These are phyloP conservation scores for Poecilia latipinna DNA, from an alignment of 2,113 vertebrate genomes.

Conservation along the genomic window DNA sequence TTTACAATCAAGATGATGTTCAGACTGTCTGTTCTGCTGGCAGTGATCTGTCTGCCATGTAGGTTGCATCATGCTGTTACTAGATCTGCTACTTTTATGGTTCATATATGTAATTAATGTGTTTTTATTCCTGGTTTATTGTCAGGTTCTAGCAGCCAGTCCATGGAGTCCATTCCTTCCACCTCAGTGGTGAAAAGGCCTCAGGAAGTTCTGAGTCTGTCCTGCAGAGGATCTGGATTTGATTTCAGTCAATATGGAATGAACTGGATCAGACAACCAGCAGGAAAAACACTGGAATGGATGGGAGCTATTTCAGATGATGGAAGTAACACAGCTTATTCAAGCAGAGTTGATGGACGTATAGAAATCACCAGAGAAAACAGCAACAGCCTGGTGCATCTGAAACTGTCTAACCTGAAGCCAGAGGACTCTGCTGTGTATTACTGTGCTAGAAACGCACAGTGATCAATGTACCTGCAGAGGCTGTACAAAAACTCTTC, in stretches of 20 bases:
- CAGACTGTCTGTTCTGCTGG: conserved; percentile 26
- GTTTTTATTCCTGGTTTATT: not conserved
- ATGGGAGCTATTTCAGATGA: conserved; percentile 28
- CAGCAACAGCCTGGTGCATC: conserved; percentile 31
- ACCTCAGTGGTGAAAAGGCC: conserved; percentile 38
- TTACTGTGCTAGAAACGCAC: conserved; percentile 20
- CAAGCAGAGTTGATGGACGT: conserved; percentile 24
- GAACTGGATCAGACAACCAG: conserved; percentile 51
- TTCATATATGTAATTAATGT: too few relatives aligned
- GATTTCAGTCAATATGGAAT: conserved; percentile 17
- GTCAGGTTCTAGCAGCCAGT: conserved; percentile 44
- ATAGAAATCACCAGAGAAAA: conserved; percentile 40
- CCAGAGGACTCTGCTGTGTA: conserved; percentile 8
- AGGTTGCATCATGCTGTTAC: not conserved
- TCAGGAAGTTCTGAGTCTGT: conserved; percentile 51
- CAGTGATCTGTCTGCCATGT: conserved; percentile 30
- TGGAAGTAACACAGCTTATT: conserved; percentile 20
- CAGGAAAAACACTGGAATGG: conserved; percentile 53
- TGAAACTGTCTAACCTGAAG: conserved; percentile 39
- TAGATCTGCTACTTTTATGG: too few relatives aligned
- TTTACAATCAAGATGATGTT: conserved; percentile 19
- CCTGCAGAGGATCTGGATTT: conserved; percentile 48
- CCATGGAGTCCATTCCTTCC: conserved; percentile 52
- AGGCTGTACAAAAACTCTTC: conserved; percentile 17
- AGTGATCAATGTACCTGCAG: not conserved